phyloP scores from a whole-genome alignment of 2,888 invertebrate species.

The Caenorhabditis afra region DNA sequence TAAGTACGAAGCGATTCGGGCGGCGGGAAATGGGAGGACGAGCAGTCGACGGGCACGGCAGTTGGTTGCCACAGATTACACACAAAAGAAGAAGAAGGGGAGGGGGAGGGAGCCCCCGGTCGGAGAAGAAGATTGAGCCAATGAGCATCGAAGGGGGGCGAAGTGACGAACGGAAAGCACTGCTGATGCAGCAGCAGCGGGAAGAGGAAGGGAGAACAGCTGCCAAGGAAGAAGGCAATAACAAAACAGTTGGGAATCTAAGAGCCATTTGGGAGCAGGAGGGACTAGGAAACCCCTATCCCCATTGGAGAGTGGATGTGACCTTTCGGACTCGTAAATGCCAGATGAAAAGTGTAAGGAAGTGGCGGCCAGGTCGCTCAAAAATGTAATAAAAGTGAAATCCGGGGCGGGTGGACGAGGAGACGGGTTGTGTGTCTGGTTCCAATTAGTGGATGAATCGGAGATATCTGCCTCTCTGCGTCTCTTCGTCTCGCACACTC shows the following conservation, averaged over 20 bases:
- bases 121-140: constrained; percentile 7
- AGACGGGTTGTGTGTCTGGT: constrained; percentile 25
- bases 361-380: constrained; percentile 11
- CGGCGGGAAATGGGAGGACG: not conserved
- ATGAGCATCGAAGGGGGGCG: constrained; percentile 14
- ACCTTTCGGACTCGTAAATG: too few relatives aligned
- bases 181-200: not conserved
- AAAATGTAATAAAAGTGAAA: constrained; percentile 18
- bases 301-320: too few relatives aligned
- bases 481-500: constrained; percentile 32
- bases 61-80: constrained; percentile 18
- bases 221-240: constrained; percentile 14
- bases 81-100: too few relatives aligned
- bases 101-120: not conserved
- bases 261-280: too few relatives aligned
- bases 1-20: constrained; percentile 9
- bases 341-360: not conserved
- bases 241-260: constrained; percentile 2
- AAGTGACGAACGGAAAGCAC: constrained; percentile 24
- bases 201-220: constrained; percentile 11
- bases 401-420: not conserved
- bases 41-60: too few relatives aligned
- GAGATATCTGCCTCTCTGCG: constrained; percentile 48
- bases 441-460: constrained; percentile 52
- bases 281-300: not conserved